Conservation (phyloP, 2,888 invertebrate genomes). For the Lymantria monacha region DNA sequence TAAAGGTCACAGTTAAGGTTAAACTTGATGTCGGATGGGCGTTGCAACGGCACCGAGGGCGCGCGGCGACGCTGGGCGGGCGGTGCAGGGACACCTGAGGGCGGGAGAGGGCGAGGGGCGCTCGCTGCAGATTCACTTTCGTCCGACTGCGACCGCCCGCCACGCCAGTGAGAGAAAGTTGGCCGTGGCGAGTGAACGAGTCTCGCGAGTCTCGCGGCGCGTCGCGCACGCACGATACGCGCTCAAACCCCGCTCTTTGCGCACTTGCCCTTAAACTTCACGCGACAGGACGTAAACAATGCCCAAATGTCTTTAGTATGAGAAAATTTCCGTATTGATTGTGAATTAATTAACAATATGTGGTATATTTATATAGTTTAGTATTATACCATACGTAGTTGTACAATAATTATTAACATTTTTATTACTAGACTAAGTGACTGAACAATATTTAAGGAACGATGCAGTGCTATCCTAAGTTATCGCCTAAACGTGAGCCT, state of each 20-base stretch:
- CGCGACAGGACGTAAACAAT: constrained; percentile 49
- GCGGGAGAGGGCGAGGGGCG: constrained; percentile 53
- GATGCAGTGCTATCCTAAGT: constrained; percentile 75
- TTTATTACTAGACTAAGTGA: constrained; percentile 38
- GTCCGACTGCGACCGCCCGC: constrained; percentile 73
- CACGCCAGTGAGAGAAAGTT: constrained; percentile 82
- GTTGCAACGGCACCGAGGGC: constrained; percentile 53
- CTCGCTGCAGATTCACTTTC: constrained; percentile 81
- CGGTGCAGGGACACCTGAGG: constrained; percentile 61
- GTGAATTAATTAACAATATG: constrained; percentile 41
- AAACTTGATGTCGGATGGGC: constrained; percentile 72
- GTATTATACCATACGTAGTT: constrained; percentile 25
- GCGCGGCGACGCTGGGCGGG: constrained; percentile 55
- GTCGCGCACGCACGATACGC: constrained; percentile 68
- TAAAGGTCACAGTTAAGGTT: constrained; percentile 80
- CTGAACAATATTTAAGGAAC: constrained; percentile 48
- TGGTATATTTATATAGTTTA: constrained; percentile 40
- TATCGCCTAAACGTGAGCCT: constrained; percentile 71
- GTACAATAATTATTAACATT: constrained; percentile 16
- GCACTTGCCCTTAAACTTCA: constrained; percentile 50
- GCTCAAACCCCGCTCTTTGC: constrained; percentile 44
- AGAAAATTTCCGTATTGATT: constrained; percentile 50
- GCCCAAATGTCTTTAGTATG: constrained; percentile 48
- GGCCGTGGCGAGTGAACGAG: constrained; percentile 79
- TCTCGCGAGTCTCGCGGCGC: constrained; percentile 73